These are phyloP conservation scores for Cataglyphis albicans DNA, from an alignment of 2,888 invertebrate species.

Conservation along the genomic window DNA sequence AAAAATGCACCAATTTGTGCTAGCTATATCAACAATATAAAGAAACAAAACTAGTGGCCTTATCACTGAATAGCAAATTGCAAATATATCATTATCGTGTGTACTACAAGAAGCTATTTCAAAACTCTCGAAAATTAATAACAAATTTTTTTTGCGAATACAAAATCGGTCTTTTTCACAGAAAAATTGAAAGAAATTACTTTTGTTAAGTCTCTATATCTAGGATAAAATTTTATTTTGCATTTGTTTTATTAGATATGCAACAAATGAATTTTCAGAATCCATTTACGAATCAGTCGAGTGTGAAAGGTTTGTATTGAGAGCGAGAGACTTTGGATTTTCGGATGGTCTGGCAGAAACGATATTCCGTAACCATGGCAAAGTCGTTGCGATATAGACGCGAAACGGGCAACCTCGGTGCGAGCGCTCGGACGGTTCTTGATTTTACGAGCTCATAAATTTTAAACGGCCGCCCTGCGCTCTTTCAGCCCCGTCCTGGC, in stretches of 20 bases:
- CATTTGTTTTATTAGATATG: not conserved
- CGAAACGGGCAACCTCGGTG: conserved; percentile 66
- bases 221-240: not conserved
- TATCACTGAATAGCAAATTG: conserved; percentile 19
- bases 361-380: conserved; percentile 54
- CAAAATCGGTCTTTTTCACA: not conserved
- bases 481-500: conserved; percentile 54
- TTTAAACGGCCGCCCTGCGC: conserved; percentile 61
- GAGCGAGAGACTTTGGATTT: conserved; percentile 27
- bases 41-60: conserved; percentile 15
- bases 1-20: conserved; percentile 42
- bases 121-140: not conserved
- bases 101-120: not conserved
- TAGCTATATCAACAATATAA: conserved; percentile 33
- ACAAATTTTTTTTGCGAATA: not conserved
- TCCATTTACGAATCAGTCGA: not conserved
- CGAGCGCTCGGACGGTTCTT: conserved; percentile 65
- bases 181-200: not conserved
- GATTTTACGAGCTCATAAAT: conserved; percentile 74
- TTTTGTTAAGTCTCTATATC: not conserved
- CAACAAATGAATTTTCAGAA: not conserved
- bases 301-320: conserved; percentile 1
- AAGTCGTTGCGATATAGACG: conserved; percentile 56
- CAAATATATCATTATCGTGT: not conserved
- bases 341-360: conserved; percentile 16